Conservation (phyloP, 1,140 invertebrate species). For the Drosophila repletoides region DNA sequence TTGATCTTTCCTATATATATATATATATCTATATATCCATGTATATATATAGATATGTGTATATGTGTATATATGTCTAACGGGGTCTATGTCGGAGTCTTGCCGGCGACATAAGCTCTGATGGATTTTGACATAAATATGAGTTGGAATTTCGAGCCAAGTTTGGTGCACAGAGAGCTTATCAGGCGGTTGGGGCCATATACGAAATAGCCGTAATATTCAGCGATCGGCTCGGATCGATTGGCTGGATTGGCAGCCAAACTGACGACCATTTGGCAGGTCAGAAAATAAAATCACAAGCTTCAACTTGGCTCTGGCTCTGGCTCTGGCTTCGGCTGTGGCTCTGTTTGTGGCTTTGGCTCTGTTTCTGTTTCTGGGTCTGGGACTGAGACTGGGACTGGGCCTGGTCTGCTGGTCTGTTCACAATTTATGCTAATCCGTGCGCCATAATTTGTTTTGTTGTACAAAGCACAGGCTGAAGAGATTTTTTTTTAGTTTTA, state of each 20-base stretch:
- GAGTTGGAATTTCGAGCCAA: conserved; percentile 72
- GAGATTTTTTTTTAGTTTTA: conserved; percentile 28
- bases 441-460: conserved; percentile 72
- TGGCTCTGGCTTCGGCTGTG: not conserved
- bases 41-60: not conserved
- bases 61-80: conserved; percentile 41
- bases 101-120: conserved; percentile 74
- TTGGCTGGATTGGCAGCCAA: conserved; percentile 53
- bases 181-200: conserved; percentile 54
- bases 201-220: conserved; percentile 18
- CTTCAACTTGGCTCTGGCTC: conserved; percentile 25
- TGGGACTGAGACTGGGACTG: conserved; percentile 9
- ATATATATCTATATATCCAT: not conserved
- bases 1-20: not conserved
- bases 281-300: conserved; percentile 62
- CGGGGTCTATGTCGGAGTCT: conserved; percentile 42
- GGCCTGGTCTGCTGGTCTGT: conserved; percentile 3
- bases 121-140: conserved; percentile 81
- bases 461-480: conserved; percentile 37
- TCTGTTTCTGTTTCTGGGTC: not conserved
- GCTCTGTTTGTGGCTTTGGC: not conserved
- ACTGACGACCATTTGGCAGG: conserved; percentile 59
- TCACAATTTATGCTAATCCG: conserved; percentile 77
- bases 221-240: conserved; percentile 23
- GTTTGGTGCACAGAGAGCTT: conserved; percentile 58